Conservation (phyloP, 2,113 vertebrate species). For the Mormyrus lacerda region DNA sequence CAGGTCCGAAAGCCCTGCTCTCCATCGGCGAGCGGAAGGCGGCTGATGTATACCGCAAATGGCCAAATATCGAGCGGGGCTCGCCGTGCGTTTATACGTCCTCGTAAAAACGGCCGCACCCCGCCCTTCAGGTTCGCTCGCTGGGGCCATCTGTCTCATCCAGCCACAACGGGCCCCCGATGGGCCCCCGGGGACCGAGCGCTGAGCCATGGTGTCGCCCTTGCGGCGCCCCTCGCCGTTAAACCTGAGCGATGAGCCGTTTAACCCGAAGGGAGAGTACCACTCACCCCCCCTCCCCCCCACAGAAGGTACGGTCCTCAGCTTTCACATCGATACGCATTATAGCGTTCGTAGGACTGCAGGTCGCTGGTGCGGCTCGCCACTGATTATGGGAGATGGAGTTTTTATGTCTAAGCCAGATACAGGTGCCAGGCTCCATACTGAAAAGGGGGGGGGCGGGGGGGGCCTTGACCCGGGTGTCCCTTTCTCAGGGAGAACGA, state of each 20-base stretch:
- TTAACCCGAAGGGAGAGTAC: slow-evolving; percentile 28
- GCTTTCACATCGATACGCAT: slow-evolving; percentile 48
- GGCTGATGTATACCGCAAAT: not conserved
- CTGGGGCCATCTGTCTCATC: not conserved
- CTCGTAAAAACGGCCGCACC: not conserved
- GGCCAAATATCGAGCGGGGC: not conserved
- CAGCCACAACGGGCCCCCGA: not conserved
- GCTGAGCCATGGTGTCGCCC: slow-evolving; percentile 18
- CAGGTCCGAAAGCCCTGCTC: not conserved
- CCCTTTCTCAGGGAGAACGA: not conserved
- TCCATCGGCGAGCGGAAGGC: not conserved
- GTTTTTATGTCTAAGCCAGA: no score
- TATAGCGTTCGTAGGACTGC: slow-evolving; percentile 30
- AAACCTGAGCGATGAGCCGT: slow-evolving; percentile 23
- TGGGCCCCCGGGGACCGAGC: not conserved
- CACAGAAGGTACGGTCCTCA: slow-evolving; percentile 33
- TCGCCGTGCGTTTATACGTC: not conserved
- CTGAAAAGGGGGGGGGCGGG: no score
- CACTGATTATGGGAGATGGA: not conserved
- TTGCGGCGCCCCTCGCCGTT: slow-evolving; percentile 28
- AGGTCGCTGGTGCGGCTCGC: not conserved
- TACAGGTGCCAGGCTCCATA: not conserved
- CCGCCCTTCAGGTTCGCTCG: not conserved
- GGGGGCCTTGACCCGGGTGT: not conserved
- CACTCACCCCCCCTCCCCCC: slow-evolving; percentile 25